Percentiles rank a stretch among this genome's conserved stretches.
Evolutionary conservation across 64 coral and sea anemone species (phyloP).

Genomic region (Anthopleura sola): DNA sequence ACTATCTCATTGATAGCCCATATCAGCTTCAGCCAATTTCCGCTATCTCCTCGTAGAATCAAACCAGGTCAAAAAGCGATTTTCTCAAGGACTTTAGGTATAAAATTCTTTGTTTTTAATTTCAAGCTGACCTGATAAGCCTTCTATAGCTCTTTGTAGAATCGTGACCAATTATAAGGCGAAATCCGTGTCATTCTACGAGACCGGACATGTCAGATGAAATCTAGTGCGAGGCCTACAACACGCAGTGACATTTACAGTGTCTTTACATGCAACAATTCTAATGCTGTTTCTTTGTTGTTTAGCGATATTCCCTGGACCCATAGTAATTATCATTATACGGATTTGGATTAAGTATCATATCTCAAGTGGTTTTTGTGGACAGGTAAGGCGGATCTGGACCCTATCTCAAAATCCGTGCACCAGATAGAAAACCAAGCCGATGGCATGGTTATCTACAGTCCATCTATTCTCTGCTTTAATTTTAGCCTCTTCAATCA

Average conservation of each 20-base stretch:
- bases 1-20: neutral
- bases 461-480: neutral
- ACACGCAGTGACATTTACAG: too few relatives aligned
- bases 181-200: neutral
- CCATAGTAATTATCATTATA: neutral
- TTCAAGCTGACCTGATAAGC: neutral
- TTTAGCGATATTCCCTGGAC: neutral
- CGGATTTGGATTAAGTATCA: neutral
- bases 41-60: neutral
- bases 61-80: slow-evolving; percentile 11
- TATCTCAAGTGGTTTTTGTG: neutral
- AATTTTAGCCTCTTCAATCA: slow-evolving; percentile 8
- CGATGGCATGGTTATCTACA: neutral
- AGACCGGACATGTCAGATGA: neutral
- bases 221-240: too few relatives aligned
- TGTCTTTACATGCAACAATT: too few relatives aligned
- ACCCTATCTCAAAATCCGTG: neutral
- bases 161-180: neutral
- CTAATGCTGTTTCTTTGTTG: neutral
- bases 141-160: neutral
- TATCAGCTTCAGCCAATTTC: slow-evolving; percentile 11
- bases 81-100: slow-evolving; percentile 1
- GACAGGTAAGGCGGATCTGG: neutral
- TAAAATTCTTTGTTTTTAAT: neutral
- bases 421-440: neutral